A percentile compares a stretch with the other conserved stretches of the same genome.
Evolutionary conservation across 2,113 vertebrate species (phyloP).

Genomic region (Rhombomys opimus): DNA sequence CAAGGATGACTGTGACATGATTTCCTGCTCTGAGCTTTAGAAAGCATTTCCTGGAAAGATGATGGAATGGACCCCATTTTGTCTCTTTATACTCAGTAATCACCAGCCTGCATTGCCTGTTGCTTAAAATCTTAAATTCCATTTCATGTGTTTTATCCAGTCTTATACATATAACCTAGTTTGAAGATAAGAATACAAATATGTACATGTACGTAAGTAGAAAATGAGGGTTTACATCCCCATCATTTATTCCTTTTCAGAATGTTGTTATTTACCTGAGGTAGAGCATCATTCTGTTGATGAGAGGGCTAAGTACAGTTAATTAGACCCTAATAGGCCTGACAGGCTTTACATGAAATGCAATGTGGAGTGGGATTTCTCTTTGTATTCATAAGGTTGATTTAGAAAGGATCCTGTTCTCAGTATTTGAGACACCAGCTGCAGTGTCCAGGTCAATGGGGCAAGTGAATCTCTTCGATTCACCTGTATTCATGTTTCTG

Average conservation of each 20-base stretch:
- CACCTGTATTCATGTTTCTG: neutral
- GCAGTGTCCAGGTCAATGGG: neutral
- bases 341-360: conserved; percentile 8
- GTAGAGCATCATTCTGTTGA: conserved; percentile 29
- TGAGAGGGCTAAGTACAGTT: neutral
- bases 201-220: neutral
- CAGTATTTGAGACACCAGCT: conserved; percentile 12
- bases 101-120: neutral
- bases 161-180: neutral
- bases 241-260: neutral
- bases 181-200: neutral
- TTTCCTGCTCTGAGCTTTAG: neutral
- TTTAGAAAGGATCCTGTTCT: conserved; percentile 17
- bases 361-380: neutral
- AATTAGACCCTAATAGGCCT: conserved; percentile 18
- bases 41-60: neutral
- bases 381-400: neutral
- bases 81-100: neutral
- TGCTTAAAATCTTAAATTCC: neutral
- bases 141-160: neutral
- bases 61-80: neutral
- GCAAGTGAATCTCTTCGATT: neutral
- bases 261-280: conserved; percentile 10
- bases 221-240: neutral
- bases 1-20: neutral